Base-by-base conservation (phyloP, 2,888 invertebrate genomes). In the Pammene fasciana region DNA sequence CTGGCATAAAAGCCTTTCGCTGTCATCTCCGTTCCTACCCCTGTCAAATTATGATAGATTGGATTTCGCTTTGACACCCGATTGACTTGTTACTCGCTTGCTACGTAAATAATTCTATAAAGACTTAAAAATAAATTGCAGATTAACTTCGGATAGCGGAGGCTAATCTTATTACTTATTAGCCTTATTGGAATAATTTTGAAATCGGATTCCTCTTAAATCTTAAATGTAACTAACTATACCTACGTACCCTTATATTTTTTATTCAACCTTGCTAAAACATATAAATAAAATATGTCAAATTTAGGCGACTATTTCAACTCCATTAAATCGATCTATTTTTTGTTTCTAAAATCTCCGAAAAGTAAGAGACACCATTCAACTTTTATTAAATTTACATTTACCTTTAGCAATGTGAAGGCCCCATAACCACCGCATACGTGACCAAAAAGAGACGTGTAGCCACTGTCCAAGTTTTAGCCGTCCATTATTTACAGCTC, bases 31-130 rank as follows among this genome's bases (percentile, higher is more conserved):
- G 79, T 79, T 79, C 77, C 79, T 81, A 87, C 90, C 90, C 86
- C 77, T 80, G 88, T 90, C 92, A 90, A 87, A 86, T 82, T 83
- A 83, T 90, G 90, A 92, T 90, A 83, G 84, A 92, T 90, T 87
- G 82, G 79, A 81, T 87, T 86, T 83, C 74, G 80, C 76, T 78
- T 77, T 72, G 79, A 77, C 77, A 79, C 77, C 75, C 81, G 82
- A 82, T 83, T 86, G 86, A 85, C 85, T 83, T 82, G 80, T 80
- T 68, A 59, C 64, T 57, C 16, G 48, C 26, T 6, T 13, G 6
- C 54, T 36, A 3, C 34, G 48, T 65, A 46, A 54, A 60, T 54
- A 46, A 38, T 41, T 52, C 5, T 16, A 34, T 11, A 16, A 13
- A 10, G n/a, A 6, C 13, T 43, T 43, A 4, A 9, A 46, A 36